Conservation (phyloP, 1,140 invertebrate species). For the Radopholus similis region DNA sequence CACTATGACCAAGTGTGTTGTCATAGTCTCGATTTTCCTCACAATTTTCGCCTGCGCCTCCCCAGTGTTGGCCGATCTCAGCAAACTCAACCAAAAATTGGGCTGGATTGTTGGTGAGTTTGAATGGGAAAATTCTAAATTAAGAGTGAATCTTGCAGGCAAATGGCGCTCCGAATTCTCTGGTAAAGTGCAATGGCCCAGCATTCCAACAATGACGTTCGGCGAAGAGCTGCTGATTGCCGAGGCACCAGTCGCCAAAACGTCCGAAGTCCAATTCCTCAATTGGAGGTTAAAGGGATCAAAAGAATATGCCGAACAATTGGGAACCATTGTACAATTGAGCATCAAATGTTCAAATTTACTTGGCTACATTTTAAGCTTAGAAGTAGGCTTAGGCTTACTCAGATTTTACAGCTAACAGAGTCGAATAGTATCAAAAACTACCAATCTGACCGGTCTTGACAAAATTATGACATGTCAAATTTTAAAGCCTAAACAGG, state of each 20-base stretch:
- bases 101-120: constrained; percentile 25
- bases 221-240: constrained; percentile 56
- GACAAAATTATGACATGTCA: neutral
- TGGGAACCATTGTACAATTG: neutral
- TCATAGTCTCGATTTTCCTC: no score
- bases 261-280: constrained; percentile 54
- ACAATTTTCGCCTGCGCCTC: no score
- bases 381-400: no score
- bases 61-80: constrained; percentile 25
- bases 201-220: constrained; percentile 60
- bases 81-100: constrained; percentile 26
- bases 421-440: neutral
- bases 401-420: neutral
- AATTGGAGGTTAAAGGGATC: constrained; percentile 54
- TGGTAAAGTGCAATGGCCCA: constrained; percentile 59
- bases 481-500: no score
- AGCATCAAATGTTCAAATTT: neutral
- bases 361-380: no score
- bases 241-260: constrained; percentile 56
- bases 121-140: constrained; percentile 10
- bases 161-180: constrained; percentile 58
- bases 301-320: neutral
- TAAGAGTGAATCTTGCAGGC: constrained; percentile 45
- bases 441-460: no score
- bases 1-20: no score